Base-by-base conservation (phyloP, 2,888 invertebrate species). In the Lissocephala sabroskyi region DNA sequence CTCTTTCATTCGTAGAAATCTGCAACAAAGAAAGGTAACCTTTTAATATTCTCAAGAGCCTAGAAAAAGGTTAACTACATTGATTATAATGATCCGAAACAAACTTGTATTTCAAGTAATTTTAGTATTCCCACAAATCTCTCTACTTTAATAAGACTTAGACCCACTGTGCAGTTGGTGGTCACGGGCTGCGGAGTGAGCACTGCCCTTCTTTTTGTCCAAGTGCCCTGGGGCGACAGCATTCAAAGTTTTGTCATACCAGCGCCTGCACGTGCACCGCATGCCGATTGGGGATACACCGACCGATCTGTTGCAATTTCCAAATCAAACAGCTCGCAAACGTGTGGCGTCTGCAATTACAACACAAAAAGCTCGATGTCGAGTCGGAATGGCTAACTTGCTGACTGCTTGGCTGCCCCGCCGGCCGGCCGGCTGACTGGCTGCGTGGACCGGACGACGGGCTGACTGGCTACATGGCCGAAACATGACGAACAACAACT, bases 211-310 rank as follows among this genome's bases (percentile, higher is more conserved):
- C 23, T 23, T 23, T 7, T 3, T 23, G 4, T 23, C 7, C 47
- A 50, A 11, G 28, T 33, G 16, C 9, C 14, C 3, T 17, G 23
- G 18, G 26, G 40, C 18, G 33, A 39, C 49, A 58, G 62, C 59
- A 57, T 71, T 64, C 62, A 66, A 79, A 79, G 79, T 79, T 79
- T 79, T 79, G 80, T 75, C 79, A 79, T 79, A 79, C 80, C 78
- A 71, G 50, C 53, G 59, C 51, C 56, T 76, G 74, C 71, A 80
- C 79, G 79, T 79, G 79, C 64, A 70, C 40, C 58, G 79, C 63
- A 80, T 79, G 64, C 68, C 65, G 74, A 79, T 73, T 74, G 45
- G 17, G 28, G 9, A 13, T 33, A 43, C 19, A 30, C 14, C 23
- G 33, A 35, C 56, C 56, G 73, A 67, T 63, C 73, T 56, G 71